Evolutionary conservation across 2,113 vertebrate species (phyloP).

Genomic region (Neofelis nebulosa): DNA sequence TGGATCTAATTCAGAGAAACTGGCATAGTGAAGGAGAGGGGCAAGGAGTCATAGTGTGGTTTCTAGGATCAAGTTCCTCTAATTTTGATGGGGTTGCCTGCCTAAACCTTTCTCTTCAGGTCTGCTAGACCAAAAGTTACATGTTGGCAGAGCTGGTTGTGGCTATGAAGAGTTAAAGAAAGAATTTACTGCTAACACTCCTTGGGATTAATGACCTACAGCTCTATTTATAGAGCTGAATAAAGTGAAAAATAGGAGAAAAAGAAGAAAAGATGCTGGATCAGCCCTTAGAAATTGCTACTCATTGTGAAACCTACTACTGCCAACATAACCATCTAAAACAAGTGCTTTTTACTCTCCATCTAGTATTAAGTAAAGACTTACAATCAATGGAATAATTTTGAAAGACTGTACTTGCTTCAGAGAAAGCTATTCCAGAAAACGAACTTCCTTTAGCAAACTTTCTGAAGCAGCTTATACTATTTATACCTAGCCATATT

Average conservation of each 20-base stretch:
- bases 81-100: not conserved
- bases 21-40: not conserved
- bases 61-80: not conserved
- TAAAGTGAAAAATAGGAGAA: not conserved
- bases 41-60: not conserved
- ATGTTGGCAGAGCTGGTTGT: not conserved
- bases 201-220: not conserved
- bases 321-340: not conserved
- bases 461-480: not conserved
- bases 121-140: not conserved
- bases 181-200: not conserved
- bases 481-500: not conserved
- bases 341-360: not conserved
- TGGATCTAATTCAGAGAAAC: constrained; percentile 47
- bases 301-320: not conserved
- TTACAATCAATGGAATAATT: not conserved
- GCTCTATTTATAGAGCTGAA: not conserved
- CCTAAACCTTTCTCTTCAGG: not conserved
- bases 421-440: not conserved
- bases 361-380: constrained; percentile 15
- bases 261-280: not conserved
- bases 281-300: not conserved
- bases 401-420: not conserved
- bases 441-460: not conserved
- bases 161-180: not conserved